Base-by-base conservation (phyloP, 2,888 invertebrate genomes). In the Philonicus albiceps region DNA sequence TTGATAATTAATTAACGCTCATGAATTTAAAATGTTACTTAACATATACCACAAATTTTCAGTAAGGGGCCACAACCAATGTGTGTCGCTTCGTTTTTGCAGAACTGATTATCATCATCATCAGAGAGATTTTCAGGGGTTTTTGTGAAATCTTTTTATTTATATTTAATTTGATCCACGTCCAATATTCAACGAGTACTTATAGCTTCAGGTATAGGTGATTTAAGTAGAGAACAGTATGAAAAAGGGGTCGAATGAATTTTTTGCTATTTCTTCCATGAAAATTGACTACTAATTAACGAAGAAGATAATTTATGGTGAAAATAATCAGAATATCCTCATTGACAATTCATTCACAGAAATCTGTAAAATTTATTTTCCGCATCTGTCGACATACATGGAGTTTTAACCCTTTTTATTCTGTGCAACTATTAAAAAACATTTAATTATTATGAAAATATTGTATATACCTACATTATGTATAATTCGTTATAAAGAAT, bases 1-100 rank as follows among this genome's bases (percentile, higher is more conserved):
- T 80, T 49, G 80, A 49, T 80, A 80, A 80, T 49, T 80, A 80
- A 80, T 80, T 80, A 49, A 80, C 49, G 64, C 49, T n/a, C 80
- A 53, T 80, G 80, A 53, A 80, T 80, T 80, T 80, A 80, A 80
- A 80, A 40, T 49, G 49, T 80, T 49, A 80, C 49, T 31, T 22
- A n/a, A n/a, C n/a, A n/a, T n/a, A 80, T 43, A 80, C 49, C 49
- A 49, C 49, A 80, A 80, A 80, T 53, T 80, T 31, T 8, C 34
- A 37, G 19, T 34, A 74, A 74, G 13, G 34, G 37, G 74, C 6
- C 37, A 31, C 5, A 37, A 37, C 19, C 19, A 74, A 34, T 74
- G n/a, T 16, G 74, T 16, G 27, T 31, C 11, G 64, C 27, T 64
- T 64, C 27, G 22, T 22, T 64, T 64, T 64, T 64, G 19, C 64